Conservation (phyloP, 2,888 invertebrate species). For the Seladonia tumulorum region DNA sequence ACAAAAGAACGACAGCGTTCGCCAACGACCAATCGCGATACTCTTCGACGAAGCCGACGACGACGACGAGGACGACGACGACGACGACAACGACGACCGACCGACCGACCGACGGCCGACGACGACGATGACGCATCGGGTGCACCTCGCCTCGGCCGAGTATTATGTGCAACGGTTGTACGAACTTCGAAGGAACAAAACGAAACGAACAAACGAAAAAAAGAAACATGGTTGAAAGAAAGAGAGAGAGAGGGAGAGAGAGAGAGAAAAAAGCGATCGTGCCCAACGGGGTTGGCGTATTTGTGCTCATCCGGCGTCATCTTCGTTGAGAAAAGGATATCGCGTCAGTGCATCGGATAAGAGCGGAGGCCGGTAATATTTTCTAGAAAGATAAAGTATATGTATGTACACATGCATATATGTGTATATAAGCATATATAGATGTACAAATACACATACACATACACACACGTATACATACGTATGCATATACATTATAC, state of each 20-base stretch:
- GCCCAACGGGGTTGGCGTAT: constrained; percentile 34
- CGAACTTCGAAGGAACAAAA: constrained; percentile 14
- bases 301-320: constrained; percentile 53
- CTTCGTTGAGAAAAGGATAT: constrained; percentile 56
- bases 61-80: neutral
- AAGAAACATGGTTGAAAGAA: neutral
- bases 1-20: constrained; percentile 24
- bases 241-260: neutral
- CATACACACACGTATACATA: neutral
- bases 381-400: constrained; percentile 64
- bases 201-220: constrained; percentile 1
- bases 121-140: neutral
- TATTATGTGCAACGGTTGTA: constrained; percentile 30
- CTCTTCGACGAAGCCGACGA: neutral
- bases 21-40: constrained; percentile 10
- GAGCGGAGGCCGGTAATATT: constrained; percentile 64
- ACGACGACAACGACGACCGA: neutral
- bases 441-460: neutral
- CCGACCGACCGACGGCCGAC: too few relatives aligned
- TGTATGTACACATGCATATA: neutral
- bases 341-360: constrained; percentile 60
- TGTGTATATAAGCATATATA: neutral
- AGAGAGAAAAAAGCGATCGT: constrained; percentile 11
- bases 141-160: neutral
- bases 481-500: constrained; percentile 31